phyloP scores from a whole-genome alignment of 2,888 invertebrate species.

The Lasioglossum villosulum region DNA sequence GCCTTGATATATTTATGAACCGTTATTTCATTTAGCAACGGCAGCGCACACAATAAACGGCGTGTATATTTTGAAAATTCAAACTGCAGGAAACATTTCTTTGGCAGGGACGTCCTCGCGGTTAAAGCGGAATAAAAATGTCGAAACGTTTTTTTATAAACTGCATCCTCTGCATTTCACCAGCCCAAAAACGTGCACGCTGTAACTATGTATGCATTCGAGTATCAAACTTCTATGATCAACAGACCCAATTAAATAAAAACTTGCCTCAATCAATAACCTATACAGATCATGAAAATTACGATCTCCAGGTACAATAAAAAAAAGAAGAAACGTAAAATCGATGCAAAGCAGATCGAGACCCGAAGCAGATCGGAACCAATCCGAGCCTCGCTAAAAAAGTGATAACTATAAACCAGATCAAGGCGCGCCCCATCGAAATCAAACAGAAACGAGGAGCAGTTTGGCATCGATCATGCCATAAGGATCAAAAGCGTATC shows the following conservation, averaged over 20 bases:
- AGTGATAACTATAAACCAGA: neutral
- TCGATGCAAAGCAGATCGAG: neutral
- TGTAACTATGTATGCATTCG: neutral
- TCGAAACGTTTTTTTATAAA: neutral
- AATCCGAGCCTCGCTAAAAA: neutral
- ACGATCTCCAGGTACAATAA: neutral
- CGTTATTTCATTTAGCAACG: neutral
- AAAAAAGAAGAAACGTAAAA: neutral
- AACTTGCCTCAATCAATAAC: neutral
- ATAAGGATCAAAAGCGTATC: neutral
- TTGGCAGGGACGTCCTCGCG: neutral
- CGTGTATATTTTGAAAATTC: neutral
- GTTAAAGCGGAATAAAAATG: neutral
- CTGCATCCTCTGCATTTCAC: neutral
- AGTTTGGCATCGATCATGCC: neutral
- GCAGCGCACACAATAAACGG: neutral
- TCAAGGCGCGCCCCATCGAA: neutral
- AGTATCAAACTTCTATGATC: neutral
- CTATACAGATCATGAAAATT: neutral
- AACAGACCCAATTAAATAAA: neutral
- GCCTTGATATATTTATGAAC: neutral
- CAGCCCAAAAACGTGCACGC: neutral
- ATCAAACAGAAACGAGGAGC: neutral
- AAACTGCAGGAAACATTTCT: neutral
- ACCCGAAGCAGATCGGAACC: neutral